phyloP scores from a whole-genome alignment of 2,113 vertebrate genomes.

The Semicossyphus pulcher region DNA sequence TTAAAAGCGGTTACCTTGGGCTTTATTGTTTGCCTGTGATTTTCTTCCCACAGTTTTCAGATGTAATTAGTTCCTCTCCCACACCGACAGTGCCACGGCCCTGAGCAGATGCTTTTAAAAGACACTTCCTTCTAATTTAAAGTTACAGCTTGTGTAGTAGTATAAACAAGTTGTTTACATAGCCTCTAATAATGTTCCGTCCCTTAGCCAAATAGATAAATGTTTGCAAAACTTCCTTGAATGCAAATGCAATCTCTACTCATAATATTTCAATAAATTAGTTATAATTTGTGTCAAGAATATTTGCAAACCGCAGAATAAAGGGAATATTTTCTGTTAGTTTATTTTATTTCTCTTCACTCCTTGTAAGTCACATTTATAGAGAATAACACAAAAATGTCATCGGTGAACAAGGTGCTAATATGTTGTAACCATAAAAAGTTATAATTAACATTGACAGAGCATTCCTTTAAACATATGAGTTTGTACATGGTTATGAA shows the following conservation, averaged over 20 bases:
- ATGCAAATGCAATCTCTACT: background rate
- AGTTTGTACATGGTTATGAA: no score
- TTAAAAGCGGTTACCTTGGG: conserved; percentile 59
- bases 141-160: conserved; percentile 16
- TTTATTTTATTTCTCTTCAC: no score
- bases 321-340: background rate
- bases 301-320: no score
- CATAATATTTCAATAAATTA: no score
- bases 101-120: conserved; percentile 39
- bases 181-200: background rate
- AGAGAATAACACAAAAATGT: no score
- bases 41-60: conserved; percentile 14
- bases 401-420: no score
- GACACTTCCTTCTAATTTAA: conserved; percentile 15
- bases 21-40: conserved; percentile 34
- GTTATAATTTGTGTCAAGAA: no score
- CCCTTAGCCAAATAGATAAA: background rate
- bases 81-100: conserved; percentile 26
- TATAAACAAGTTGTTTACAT: background rate
- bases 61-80: conserved; percentile 61
- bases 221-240: background rate
- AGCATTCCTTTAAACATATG: no score
- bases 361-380: no score
- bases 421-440: no score
- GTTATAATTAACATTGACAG: no score